Conservation (phyloP, 2,113 vertebrate genomes). For the Perca schrenkii region DNA sequence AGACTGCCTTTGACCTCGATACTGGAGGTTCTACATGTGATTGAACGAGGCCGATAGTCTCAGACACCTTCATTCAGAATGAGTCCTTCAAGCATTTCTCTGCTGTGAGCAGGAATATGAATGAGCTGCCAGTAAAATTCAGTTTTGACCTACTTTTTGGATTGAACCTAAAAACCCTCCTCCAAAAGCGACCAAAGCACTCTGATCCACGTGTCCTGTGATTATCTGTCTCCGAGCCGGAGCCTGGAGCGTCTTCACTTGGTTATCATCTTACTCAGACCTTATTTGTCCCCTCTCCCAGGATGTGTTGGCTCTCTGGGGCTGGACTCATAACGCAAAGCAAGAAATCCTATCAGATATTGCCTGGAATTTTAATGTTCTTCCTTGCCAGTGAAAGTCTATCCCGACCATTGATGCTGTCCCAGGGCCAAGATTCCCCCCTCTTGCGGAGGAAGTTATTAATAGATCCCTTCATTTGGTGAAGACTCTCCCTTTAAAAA, state of each 20-base stretch:
- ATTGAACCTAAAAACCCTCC: conserved; percentile 46
- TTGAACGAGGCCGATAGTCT: not conserved
- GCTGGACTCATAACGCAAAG: conserved; percentile 5
- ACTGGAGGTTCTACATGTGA: not conserved
- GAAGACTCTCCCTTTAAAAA: conserved; percentile 9
- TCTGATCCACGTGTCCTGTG: conserved; percentile 44
- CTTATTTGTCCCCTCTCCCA: conserved; percentile 30
- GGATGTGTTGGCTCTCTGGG: conserved; percentile 33
- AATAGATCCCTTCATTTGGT: conserved; percentile 60
- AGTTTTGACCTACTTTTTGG: conserved; percentile 57
- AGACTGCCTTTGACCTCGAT: not conserved
- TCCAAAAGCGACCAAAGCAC: conserved; percentile 34
- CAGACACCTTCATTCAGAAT: conserved; percentile 6
- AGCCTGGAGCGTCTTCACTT: conserved; percentile 9
- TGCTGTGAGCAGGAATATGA: conserved; percentile 33
- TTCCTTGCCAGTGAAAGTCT: conserved; percentile 52
- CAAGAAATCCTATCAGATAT: conserved; percentile 41
- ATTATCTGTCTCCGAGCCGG: conserved; percentile 33
- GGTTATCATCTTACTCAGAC: conserved; percentile 40
- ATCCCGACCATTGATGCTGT: conserved; percentile 24
- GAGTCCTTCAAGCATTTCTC: conserved; percentile 28
- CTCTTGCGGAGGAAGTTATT: conserved; percentile 65
- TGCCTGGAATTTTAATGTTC: conserved; percentile 37
- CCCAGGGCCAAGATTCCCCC: conserved; percentile 47
- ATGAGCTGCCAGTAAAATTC: conserved; percentile 29